Percentiles rank a stretch among this genome's conserved stretches.
Evolutionary conservation across 2,797 vertebrate genomes (phyloP).

Genomic region (Paratrypauchen microcephalus): DNA sequence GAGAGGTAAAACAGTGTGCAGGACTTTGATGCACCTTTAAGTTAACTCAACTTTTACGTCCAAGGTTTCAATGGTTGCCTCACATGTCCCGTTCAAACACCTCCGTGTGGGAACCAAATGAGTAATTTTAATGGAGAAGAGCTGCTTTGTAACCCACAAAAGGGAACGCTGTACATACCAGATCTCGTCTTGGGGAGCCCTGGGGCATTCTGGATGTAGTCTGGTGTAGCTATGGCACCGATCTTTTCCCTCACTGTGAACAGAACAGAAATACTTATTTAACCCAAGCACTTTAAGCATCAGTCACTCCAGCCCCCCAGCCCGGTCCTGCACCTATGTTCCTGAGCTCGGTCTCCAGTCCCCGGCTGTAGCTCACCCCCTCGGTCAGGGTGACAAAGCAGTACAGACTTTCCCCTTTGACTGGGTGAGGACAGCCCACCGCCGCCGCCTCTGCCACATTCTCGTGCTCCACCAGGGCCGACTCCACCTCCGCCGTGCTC

Average conservation of each 20-base stretch:
- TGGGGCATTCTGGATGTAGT: constrained; percentile 94
- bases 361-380: constrained; percentile 78
- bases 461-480: constrained; percentile 86
- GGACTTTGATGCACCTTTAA: no score
- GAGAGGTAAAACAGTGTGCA: no score
- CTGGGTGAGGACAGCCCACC: constrained; percentile 87
- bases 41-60: no score
- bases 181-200: constrained; percentile 95
- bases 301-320: neutral
- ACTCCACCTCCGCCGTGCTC: constrained; percentile 95
- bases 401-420: constrained; percentile 96
- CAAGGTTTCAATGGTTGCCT: no score
- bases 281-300: neutral
- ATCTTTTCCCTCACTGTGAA: constrained; percentile 92
- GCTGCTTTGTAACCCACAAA: neutral
- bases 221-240: constrained; percentile 95
- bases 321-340: constrained; percentile 79
- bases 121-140: no score
- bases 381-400: constrained; percentile 92
- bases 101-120: no score
- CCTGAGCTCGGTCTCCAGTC: constrained; percentile 83
- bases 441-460: constrained; percentile 88
- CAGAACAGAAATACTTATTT: neutral
- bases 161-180: constrained; percentile 70
- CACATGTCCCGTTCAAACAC: no score